Base-by-base conservation (phyloP, 2,113 vertebrate species). In the Gulo gulo region DNA sequence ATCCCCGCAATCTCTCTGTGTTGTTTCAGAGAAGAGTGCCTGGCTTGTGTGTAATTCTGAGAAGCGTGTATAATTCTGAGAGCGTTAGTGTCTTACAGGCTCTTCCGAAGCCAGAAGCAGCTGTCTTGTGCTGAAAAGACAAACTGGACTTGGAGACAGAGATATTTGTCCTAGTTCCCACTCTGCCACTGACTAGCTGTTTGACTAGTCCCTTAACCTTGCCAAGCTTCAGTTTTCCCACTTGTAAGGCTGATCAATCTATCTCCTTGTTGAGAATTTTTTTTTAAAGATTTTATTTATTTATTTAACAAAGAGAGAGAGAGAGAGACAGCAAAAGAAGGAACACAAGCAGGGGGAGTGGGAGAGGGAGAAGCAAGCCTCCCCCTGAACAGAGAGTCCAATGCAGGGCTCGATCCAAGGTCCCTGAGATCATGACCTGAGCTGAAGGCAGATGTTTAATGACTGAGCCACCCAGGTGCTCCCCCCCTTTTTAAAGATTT, bases 21-120 rank as follows among this genome's bases (percentile, higher is more conserved):
- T 47, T 90, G 29, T 95, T 94, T 85, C 12, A 4, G 94, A 92
- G 52, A 92, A 88, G 67, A 73, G 74, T 34, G 55, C 31, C 63
- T 69, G 13, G 45, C 84, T 73, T 87, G 36, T 39, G 31, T 81
- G 69, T 81, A 52, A 92, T 94, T 97, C 83, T 63, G 90, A 97
- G 87, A 88, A 83, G 65, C 29, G 0, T 83, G 74, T 73, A n/a
- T 74, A 86, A 92, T 94, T 95, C 74, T 93, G 76, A 84, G 74
- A 65, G n/a, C 13, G 39, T 94, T 78, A 39, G 20, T 45, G 36
- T 96, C 83, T 97, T 59, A 47, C 23, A 59, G 69, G 57, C 81
- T 88, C 97, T 94, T 85, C 23, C 63, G 96, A 96, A 97, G 52
- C 52, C 87, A 90, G 79, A 96, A 90, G 84, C 96, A 97, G 88